These are phyloP conservation scores for Dioctria linearis DNA, from an alignment of 2,888 invertebrate species.

Conservation along the genomic window DNA sequence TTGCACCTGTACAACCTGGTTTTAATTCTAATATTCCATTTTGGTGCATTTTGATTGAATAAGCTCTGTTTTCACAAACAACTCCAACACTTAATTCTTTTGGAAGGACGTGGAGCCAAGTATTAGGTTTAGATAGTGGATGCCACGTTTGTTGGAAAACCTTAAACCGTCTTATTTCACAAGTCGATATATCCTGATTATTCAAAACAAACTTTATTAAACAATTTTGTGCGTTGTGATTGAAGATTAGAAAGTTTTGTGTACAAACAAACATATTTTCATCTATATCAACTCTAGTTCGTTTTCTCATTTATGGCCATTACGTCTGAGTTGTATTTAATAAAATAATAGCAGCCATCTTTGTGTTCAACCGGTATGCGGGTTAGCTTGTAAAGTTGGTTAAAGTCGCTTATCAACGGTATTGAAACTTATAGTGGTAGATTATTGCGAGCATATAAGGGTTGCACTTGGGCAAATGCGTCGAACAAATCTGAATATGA, in stretches of 20 bases:
- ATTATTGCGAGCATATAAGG: neutral
- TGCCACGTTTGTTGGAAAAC: neutral
- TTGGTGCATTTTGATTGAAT: too few species aligned
- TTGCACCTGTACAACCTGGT: too few species aligned
- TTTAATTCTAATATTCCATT: too few species aligned
- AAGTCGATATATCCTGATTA: neutral
- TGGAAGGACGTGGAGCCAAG: neutral
- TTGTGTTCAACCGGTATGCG: neutral
- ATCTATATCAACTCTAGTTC: neutral
- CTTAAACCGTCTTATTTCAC: neutral
- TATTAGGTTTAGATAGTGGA: neutral
- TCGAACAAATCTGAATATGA: neutral
- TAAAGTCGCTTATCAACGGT: neutral
- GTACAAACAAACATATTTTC: too few species aligned
- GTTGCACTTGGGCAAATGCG: neutral
- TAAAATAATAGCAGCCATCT: too few species aligned
- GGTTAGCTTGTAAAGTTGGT: too few species aligned
- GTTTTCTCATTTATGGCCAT: neutral
- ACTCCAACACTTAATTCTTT: neutral
- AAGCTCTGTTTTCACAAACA: neutral
- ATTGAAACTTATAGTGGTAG: neutral
- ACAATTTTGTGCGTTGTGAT: neutral
- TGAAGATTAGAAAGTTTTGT: neutral
- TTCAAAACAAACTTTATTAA: neutral
- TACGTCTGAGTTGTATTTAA: neutral